Evolutionary conservation across 2,888 invertebrate genomes (phyloP).

Genomic region (Macrophya annulata): DNA sequence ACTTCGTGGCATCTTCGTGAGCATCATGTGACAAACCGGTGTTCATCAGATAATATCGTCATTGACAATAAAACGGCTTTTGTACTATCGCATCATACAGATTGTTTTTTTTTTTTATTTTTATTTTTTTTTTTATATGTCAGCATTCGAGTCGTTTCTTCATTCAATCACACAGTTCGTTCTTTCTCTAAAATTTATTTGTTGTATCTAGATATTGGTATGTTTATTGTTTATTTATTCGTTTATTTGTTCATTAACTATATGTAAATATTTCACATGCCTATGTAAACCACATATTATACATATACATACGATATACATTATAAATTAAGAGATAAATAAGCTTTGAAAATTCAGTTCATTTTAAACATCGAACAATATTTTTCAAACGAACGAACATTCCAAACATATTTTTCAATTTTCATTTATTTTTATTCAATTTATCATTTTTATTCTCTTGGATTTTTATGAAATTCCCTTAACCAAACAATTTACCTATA

Average conservation of each 20-base stretch:
- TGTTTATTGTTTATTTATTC: too few relatives aligned
- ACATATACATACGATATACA: background rate
- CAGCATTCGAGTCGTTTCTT: too few relatives aligned
- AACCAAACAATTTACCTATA: background rate
- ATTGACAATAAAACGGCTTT: background rate
- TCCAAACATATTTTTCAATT: too few relatives aligned
- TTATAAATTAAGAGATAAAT: background rate
- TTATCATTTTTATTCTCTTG: too few relatives aligned
- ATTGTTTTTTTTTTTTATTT: background rate
- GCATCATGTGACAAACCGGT: slow-evolving; percentile 31
- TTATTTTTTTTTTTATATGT: background rate
- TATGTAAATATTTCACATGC: too few relatives aligned
- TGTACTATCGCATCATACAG: background rate
- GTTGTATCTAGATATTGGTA: too few relatives aligned
- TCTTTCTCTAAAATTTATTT: too few relatives aligned
- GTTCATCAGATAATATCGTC: slow-evolving; percentile 11
- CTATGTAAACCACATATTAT: too few relatives aligned
- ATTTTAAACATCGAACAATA: background rate
- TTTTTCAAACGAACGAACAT: background rate
- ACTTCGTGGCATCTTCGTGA: slow-evolving; percentile 8
- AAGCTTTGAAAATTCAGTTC: background rate
- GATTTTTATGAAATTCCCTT: background rate
- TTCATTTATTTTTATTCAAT: background rate
- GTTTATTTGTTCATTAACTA: too few relatives aligned
- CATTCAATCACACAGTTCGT: too few relatives aligned